Evolutionary conservation across 2,888 invertebrate genomes (phyloP).

Genomic region (Tiliacea aurago): DNA sequence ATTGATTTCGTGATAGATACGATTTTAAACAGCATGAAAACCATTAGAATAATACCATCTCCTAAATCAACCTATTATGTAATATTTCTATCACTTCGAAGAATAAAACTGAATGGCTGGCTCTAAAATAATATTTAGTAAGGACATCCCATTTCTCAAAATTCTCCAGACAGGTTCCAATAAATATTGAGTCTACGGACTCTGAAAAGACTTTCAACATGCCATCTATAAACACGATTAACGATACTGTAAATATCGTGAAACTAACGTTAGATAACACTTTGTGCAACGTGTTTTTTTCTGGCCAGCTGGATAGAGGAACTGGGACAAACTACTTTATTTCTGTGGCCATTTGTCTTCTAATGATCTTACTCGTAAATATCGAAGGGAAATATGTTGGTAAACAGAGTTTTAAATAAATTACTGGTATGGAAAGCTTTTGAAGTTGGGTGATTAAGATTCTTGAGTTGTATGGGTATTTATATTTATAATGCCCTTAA

Average conservation of each 20-base stretch:
- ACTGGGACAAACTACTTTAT: slow-evolving; percentile 64
- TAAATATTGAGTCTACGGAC: slow-evolving; percentile 51
- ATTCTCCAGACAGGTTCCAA: slow-evolving; percentile 4
- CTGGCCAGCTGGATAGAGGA: slow-evolving; percentile 57
- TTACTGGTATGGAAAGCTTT: slow-evolving; percentile 29
- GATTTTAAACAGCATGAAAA: neutral
- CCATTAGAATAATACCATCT: neutral
- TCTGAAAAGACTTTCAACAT: slow-evolving; percentile 63
- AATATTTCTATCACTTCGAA: slow-evolving; percentile 20
- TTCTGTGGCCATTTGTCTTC: slow-evolving; percentile 54
- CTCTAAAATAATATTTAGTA: slow-evolving; percentile 41
- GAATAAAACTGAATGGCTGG: slow-evolving; percentile 32
- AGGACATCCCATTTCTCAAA: slow-evolving; percentile 41
- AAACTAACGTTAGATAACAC: slow-evolving; percentile 65
- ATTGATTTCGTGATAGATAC: neutral
- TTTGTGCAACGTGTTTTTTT: slow-evolving; percentile 68
- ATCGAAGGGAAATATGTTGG: slow-evolving; percentile 51
- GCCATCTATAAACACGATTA: slow-evolving; percentile 72
- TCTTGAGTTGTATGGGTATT: slow-evolving; percentile 29
- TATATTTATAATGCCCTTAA: slow-evolving; percentile 50
- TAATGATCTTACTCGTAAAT: slow-evolving; percentile 53
- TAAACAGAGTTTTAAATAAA: slow-evolving; percentile 42
- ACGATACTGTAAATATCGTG: slow-evolving; percentile 71
- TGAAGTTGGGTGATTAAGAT: slow-evolving; percentile 44
- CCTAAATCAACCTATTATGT: slow-evolving; percentile 18